Evolutionary conservation across 2,113 vertebrate species (phyloP).

Genomic region (Lasiurus cinereus): DNA sequence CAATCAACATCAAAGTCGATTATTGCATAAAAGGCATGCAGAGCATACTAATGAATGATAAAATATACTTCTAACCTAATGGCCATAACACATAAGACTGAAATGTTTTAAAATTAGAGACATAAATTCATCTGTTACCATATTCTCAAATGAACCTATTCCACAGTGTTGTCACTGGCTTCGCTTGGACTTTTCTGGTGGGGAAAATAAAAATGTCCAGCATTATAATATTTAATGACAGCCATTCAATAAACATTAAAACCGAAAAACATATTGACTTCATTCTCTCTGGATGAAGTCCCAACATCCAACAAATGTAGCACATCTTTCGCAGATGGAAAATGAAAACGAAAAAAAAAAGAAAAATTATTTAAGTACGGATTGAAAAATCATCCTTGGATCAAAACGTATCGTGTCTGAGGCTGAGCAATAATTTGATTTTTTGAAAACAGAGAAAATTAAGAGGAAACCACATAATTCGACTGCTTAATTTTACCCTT

Average conservation of each 20-base stretch:
- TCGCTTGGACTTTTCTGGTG: neutral
- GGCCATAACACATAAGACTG: neutral
- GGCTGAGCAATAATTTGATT: neutral
- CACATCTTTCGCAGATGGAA: neutral
- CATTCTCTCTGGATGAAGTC: slow-evolving; percentile 53
- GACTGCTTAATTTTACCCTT: neutral
- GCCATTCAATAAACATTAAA: neutral
- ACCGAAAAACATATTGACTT: slow-evolving; percentile 49
- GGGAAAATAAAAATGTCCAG: neutral
- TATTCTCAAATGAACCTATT: slow-evolving; percentile 36
- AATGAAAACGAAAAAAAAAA: neutral
- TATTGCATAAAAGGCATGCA: slow-evolving; percentile 35
- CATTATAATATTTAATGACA: slow-evolving; percentile 37
- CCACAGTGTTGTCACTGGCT: neutral
- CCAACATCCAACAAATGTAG: neutral
- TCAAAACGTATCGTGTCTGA: neutral
- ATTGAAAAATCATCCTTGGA: neutral
- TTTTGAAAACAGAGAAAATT: neutral
- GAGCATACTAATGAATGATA: slow-evolving; percentile 45
- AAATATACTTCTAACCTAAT: slow-evolving; percentile 52
- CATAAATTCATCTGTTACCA: slow-evolving; percentile 57
- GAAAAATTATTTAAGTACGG: neutral
- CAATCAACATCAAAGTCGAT: slow-evolving; percentile 64
- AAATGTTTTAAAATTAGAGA: slow-evolving; percentile 63
- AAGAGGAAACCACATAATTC: neutral